Base-by-base conservation (phyloP, 1,140 invertebrate genomes). In the Drosophila mojavensis region DNA sequence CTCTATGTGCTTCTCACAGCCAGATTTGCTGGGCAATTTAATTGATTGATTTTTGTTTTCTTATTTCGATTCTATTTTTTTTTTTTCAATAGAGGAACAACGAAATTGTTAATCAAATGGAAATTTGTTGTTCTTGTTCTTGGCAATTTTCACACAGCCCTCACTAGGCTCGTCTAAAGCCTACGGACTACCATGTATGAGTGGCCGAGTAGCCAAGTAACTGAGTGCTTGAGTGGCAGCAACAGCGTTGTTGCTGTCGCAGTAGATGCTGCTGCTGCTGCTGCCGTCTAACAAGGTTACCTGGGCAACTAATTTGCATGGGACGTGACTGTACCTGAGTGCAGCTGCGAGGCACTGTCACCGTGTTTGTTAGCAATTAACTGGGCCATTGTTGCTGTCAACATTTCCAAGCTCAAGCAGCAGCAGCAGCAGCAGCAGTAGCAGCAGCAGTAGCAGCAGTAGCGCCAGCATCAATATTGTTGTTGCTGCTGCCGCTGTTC, bases 291-390 rank as follows among this genome's bases (percentile, higher is more conserved):
- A 86, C 82, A 86, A 86, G 82, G 82, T 82, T 86, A 86, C 78
- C 67, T 79, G 86, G 69, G 75, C 68, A 88, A 88, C 83, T 89
- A 89, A 88, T 88, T 88, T 88, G 79, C 84, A 78, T 78, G 80
- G 66, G 62, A 78, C 83, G 79, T 89, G 83, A 89, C 83, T 88
- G 83, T 89, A 88, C 80, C 77, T 74, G 24, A 55, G 28, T 36
- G 28, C 28, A 36, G 82, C 78, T 78, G 81, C 59, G 54, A 53
- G 66, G 56, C 56, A 17, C 39, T 58, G 50, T 43, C 64, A 58
- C 63, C 55, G 64, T 86, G 83, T 83, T 86, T 86, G 83, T 78
- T 83, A 89, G 83, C 83, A 89, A 88, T 88, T 88, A 88, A 89
- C 76, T 89, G 63, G 84, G 77, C 84, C 84, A 88, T 88, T 88